Evolutionary conservation across 2,797 vertebrate species (phyloP).

Genomic region (Squalus acanthias): DNA sequence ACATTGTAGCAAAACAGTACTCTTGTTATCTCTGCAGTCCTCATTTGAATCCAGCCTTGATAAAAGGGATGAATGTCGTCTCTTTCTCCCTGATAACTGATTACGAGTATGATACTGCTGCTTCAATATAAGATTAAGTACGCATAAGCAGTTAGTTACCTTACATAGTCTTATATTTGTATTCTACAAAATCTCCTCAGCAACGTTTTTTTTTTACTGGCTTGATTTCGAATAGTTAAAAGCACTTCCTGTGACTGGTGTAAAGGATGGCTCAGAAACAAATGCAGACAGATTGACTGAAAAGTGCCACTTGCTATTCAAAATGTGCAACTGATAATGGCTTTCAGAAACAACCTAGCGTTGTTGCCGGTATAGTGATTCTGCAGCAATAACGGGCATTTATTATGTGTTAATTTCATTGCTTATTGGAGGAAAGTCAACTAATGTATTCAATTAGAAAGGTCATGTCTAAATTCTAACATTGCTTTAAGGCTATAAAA

Average conservation of each 20-base stretch:
- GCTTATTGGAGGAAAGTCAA: neutral
- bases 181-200: neutral
- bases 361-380: neutral
- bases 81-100: neutral
- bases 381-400: neutral
- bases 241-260: neutral
- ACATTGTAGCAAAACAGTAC: neutral
- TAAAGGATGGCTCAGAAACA: neutral
- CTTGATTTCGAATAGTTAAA: neutral
- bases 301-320: neutral
- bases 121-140: neutral
- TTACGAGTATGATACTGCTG: neutral
- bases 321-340: neutral
- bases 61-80: neutral
- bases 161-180: neutral
- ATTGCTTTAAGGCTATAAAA: neutral
- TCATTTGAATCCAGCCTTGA: neutral
- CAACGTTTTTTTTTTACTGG: neutral
- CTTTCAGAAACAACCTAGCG: neutral
- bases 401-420: conserved; percentile 33
- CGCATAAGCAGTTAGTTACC: neutral
- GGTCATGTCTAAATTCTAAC: conserved; percentile 18
- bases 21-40: neutral
- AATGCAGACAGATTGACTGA: neutral
- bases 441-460: conserved; percentile 19